Evolutionary conservation across 2,797 vertebrate species (phyloP).

Genomic region (Lutjanus argentimaculatus): DNA sequence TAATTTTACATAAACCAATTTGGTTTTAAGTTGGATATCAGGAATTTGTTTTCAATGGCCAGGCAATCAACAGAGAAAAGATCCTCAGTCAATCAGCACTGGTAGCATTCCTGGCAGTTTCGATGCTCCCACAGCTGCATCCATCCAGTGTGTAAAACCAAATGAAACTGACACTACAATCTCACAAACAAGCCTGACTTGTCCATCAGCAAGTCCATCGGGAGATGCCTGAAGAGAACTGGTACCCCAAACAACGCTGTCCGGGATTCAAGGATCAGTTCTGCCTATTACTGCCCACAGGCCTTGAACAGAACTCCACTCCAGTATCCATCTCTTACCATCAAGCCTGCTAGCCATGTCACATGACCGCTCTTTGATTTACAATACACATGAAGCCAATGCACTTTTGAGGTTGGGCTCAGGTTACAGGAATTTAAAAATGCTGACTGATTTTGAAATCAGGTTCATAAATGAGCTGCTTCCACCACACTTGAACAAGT

Average conservation of each 20-base stretch:
- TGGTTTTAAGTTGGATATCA: background rate
- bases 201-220: conserved; percentile 42
- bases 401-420: background rate
- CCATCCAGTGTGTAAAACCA: conserved; percentile 40
- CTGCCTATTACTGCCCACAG: background rate
- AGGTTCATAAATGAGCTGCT: conserved; percentile 1
- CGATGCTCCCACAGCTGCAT: conserved; percentile 24
- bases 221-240: conserved; percentile 27
- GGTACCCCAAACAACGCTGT: conserved; percentile 1
- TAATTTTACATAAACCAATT: background rate
- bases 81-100: conserved; percentile 31
- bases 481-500: background rate
- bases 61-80: conserved; percentile 11
- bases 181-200: conserved; percentile 50
- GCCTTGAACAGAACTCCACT: conserved; percentile 13
- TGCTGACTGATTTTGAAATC: conserved; percentile 6
- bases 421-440: conserved; percentile 29
- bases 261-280: conserved; percentile 1
- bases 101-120: conserved; percentile 17
- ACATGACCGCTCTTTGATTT: conserved; percentile 44
- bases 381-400: background rate
- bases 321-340: conserved; percentile 29
- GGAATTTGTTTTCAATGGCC: background rate
- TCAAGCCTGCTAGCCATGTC: conserved; percentile 9
- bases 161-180: conserved; percentile 55